Conservation (phyloP, 2,888 invertebrate species). For the Agrilus biguttatus region DNA sequence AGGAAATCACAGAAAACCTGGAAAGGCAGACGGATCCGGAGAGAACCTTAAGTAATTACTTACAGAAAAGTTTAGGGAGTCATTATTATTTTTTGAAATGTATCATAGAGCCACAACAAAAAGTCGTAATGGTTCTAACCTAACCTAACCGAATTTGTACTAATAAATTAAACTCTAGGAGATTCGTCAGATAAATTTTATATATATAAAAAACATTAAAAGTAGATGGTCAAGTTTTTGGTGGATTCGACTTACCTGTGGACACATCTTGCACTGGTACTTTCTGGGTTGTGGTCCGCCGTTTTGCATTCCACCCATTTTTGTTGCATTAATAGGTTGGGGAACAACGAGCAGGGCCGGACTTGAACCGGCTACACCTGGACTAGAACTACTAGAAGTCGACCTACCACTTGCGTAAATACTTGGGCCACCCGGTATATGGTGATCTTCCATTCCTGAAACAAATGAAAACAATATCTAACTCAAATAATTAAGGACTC, state of each 20-base stretch:
- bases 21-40: too few relatives aligned
- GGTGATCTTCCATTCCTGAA: slow-evolving; percentile 27
- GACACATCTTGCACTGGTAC: slow-evolving; percentile 95
- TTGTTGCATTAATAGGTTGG: slow-evolving; percentile 65
- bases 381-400: slow-evolving; percentile 33
- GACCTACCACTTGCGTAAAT: slow-evolving; percentile 37
- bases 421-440: slow-evolving; percentile 26
- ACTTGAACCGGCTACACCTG: slow-evolving; percentile 35
- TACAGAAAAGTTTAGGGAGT: too few relatives aligned
- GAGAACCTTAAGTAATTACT: too few relatives aligned
- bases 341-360: slow-evolving; percentile 72
- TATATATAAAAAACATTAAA: too few relatives aligned
- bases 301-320: slow-evolving; percentile 36
- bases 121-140: too few relatives aligned
- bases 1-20: too few relatives aligned
- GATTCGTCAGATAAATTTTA: too few relatives aligned
- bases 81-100: too few relatives aligned
- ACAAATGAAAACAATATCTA: slow-evolving; percentile 4
- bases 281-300: slow-evolving; percentile 45
- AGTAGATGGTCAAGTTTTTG: neutral
- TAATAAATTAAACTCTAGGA: too few relatives aligned
- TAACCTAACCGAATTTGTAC: too few relatives aligned
- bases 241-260: slow-evolving; percentile 72
- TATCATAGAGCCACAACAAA: too few relatives aligned
- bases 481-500: too few relatives aligned